A percentile compares a stretch with the other conserved stretches of the same genome.
These are phyloP conservation scores for Serranus cabrilla DNA, from an alignment of 2,797 vertebrate genomes.

Conservation along the genomic window DNA sequence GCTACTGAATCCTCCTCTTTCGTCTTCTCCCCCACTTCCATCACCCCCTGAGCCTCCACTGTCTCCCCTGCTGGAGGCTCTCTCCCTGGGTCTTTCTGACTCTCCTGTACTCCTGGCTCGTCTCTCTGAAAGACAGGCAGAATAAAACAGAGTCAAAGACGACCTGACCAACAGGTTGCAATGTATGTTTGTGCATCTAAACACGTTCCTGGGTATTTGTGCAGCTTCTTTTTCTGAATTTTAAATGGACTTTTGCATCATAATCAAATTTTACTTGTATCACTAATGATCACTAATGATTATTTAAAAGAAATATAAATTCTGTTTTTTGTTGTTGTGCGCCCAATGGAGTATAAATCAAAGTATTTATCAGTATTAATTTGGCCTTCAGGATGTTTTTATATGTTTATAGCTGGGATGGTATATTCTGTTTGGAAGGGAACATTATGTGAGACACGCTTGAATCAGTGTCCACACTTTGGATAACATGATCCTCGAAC, in stretches of 20 bases:
- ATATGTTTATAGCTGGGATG: no score
- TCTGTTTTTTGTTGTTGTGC: no score
- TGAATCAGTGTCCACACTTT: conserved; percentile 38
- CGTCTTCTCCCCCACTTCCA: conserved; percentile 20
- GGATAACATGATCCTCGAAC: conserved; percentile 7
- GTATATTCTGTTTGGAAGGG: neutral
- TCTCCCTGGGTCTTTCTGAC: conserved; percentile 29
- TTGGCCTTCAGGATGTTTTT: no score
- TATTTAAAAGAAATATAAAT: no score
- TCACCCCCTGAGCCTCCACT: conserved; percentile 41
- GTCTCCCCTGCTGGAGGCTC: conserved; percentile 38
- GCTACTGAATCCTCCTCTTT: conserved; percentile 27
- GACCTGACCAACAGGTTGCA: neutral
- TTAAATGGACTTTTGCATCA: no score
- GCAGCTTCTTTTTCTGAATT: no score
- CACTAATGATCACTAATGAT: no score
- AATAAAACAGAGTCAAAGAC: neutral
- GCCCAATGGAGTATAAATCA: no score
- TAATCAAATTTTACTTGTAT: no score
- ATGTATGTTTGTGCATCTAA: neutral
- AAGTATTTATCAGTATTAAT: no score
- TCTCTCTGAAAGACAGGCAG: conserved; percentile 57
- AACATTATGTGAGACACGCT: conserved; percentile 43
- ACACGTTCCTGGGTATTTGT: no score
- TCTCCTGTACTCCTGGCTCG: conserved; percentile 25